A percentile compares a stretch with the other conserved stretches of the same genome.
phyloP scores from a whole-genome alignment of 2,797 vertebrate species.

The Acropternis orthonyx region DNA sequence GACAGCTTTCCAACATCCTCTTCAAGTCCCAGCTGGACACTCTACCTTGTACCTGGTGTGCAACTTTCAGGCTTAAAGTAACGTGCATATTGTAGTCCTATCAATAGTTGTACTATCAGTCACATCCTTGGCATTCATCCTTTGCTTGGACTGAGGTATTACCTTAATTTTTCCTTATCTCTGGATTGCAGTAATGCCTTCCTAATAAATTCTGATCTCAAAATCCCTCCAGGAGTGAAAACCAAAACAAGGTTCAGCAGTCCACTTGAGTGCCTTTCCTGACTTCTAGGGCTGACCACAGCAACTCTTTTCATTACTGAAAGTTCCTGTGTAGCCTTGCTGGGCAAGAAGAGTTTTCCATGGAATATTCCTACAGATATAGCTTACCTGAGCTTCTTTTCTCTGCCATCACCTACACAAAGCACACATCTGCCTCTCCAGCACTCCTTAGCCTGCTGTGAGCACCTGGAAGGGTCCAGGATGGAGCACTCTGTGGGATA shows the following conservation, averaged over 20 bases:
- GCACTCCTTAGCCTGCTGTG: background rate
- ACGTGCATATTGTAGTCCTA: background rate
- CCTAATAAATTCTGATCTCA: background rate
- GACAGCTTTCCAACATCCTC: background rate
- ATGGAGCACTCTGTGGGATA: too few relatives aligned
- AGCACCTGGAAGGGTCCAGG: background rate
- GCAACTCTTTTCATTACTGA: background rate
- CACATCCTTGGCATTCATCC: background rate
- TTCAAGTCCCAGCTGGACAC: background rate
- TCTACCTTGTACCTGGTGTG: background rate
- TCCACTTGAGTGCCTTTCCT: background rate
- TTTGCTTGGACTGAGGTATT: background rate
- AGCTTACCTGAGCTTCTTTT: background rate
- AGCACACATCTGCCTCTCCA: background rate
- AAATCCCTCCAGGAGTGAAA: background rate
- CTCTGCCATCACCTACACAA: background rate
- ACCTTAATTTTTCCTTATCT: background rate
- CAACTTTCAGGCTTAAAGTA: background rate
- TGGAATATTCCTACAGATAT: fast-evolving
- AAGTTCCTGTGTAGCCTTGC: background rate
- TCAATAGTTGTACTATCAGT: background rate
- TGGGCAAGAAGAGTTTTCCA: background rate
- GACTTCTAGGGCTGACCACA: background rate
- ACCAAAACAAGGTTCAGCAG: background rate
- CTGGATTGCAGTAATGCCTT: background rate